Conservation (phyloP, 2,888 invertebrate genomes). For the Dynastes maya region DNA sequence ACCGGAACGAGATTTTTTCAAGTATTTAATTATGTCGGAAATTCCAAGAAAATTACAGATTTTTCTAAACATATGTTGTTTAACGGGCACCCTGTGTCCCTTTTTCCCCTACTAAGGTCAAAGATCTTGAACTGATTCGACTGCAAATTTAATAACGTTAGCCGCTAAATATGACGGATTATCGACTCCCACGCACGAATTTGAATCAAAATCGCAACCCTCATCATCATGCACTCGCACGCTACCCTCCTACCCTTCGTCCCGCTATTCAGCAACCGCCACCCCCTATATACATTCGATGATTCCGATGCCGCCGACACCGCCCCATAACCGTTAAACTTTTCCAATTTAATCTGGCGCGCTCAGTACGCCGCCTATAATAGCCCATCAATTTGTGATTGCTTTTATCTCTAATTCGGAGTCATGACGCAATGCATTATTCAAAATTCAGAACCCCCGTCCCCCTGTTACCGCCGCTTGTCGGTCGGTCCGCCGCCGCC, state of each 20-base stretch:
- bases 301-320: conserved; percentile 25
- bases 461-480: neutral
- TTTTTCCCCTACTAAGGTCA: no score
- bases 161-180: conserved; percentile 22
- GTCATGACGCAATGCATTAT: conserved; percentile 57
- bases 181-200: conserved; percentile 48
- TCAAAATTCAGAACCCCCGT: conserved; percentile 54
- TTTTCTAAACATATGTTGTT: no score
- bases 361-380: conserved; percentile 55
- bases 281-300: neutral
- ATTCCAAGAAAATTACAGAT: no score
- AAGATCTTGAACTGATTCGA: no score
- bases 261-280: neutral
- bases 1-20: no score
- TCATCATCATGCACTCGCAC: neutral
- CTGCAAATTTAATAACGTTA: no score
- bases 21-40: no score
- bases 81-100: no score
- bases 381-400: conserved; percentile 66
- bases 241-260: neutral
- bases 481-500: neutral
- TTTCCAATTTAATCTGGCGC: conserved; percentile 68
- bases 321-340: conserved; percentile 65
- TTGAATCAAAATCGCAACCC: conserved; percentile 61
- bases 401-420: conserved; percentile 62